Evolutionary conservation across 1,140 invertebrate species (phyloP).

Genomic region (Andricus grossulariae): DNA sequence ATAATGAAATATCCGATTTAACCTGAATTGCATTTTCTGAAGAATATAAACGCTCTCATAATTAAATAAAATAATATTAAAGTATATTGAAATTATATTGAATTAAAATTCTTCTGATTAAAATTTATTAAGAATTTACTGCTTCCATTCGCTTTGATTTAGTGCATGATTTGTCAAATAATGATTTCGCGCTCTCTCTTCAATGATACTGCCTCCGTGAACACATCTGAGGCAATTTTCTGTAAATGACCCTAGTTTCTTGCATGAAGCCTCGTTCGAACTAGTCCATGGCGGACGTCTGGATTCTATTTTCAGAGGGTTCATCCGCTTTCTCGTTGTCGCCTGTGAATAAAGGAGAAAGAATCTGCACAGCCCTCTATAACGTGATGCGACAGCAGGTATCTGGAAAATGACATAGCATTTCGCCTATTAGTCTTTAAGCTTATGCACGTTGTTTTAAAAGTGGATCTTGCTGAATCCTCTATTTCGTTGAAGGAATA

Average conservation of each 20-base stretch:
- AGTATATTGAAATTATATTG: too few species aligned
- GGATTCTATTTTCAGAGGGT: not conserved
- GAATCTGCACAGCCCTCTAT: not conserved
- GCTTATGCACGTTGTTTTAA: not conserved
- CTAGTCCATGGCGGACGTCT: not conserved
- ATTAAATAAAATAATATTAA: too few species aligned
- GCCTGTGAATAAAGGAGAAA: not conserved
- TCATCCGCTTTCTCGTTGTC: not conserved
- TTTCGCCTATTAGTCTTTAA: not conserved
- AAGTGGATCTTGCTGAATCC: not conserved
- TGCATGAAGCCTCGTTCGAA: not conserved
- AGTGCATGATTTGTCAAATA: too few species aligned
- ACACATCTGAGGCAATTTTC: not conserved
- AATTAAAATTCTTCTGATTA: too few species aligned
- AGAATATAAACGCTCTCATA: too few species aligned
- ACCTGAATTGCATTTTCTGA: too few species aligned
- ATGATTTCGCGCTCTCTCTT: too few species aligned
- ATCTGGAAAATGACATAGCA: not conserved
- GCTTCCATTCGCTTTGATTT: too few species aligned
- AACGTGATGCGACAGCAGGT: not conserved
- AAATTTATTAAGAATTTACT: too few species aligned
- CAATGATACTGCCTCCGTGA: not conserved
- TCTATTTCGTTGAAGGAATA: not conserved
- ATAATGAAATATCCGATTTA: too few species aligned
- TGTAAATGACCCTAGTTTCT: not conserved